Evolutionary conservation across 37 sponge, comb jelly and placozoan species (phyloP), one percentile per base, ranked within the genome.

Genomic region (Chondrilla cf. caribensis): DNA sequence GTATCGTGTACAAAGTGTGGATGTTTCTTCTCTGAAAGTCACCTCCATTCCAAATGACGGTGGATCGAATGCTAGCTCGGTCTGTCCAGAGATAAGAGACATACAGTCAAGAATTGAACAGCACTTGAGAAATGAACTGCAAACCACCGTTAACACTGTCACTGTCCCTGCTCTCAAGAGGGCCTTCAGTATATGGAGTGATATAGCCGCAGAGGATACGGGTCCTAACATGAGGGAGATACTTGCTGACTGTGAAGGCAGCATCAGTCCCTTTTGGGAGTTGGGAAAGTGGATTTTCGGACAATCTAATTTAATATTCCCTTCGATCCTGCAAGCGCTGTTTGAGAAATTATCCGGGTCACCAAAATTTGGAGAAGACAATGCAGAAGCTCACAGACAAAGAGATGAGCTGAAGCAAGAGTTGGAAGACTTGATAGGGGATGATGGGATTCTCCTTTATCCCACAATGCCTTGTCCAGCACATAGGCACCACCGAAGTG

Each of bases 391-490:
- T 58, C 70, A 58, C 44, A 39, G 24, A 4, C 31, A 73, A 25
- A 38, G 80, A 26, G 58, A 82, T 19, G 41, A 81, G 58, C 60
- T 89, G 83, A 81, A 75, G 38, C 40, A 58, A 18, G 62, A 86
- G 39, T 40, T 89, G 36, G 80, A 84, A 57, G 60, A 75, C 9
- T 33, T 85, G 60, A 70, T 89, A 55, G 90, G 82, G 3, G 83
- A 81, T 21, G 26, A 89, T 51, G 82, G 83, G 0, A 86, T 89
- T 40, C 79, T 89, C 6, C 44, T 89, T 36, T 89, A 82, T 58
- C 90, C 90, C 17, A 87, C 90, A 5, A 82, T 87, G 55, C 90
- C 90, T 32, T 73, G 40, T 38, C 35, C 85, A 9, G 86, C 90
- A n/a, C 18, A 41, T 11, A 73, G 40, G 25, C 76, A 73, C 24